Evolutionary conservation across 1,140 invertebrate species (phyloP).

Genomic region (Drosophila insularis): DNA sequence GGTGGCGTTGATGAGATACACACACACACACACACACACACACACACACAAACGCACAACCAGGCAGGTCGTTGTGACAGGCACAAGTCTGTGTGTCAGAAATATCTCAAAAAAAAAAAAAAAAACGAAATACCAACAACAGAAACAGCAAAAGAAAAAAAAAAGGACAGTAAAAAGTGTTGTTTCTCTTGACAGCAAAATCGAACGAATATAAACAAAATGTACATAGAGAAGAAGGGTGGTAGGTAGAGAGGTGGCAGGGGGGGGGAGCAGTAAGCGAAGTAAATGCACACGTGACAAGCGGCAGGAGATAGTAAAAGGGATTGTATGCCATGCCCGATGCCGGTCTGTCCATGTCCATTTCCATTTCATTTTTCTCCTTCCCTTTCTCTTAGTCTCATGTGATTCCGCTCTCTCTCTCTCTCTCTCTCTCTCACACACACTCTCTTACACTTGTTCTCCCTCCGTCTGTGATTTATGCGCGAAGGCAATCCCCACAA

Average conservation of each 20-base stretch:
- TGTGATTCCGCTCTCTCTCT: background rate
- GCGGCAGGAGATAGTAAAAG: slow-evolving; percentile 54
- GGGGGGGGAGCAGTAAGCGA: background rate
- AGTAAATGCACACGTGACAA: slow-evolving; percentile 46
- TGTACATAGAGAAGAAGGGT: background rate
- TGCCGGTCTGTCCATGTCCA: slow-evolving; percentile 15
- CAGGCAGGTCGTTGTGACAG: slow-evolving; percentile 55
- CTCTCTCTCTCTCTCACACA: background rate
- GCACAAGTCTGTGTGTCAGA: slow-evolving; percentile 70
- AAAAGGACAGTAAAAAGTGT: slow-evolving; percentile 8
- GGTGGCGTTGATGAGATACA: slow-evolving; percentile 40
- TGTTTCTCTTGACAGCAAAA: slow-evolving; percentile 71
- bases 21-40: slow-evolving; percentile 20
- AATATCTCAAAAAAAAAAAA: slow-evolving; percentile 51
- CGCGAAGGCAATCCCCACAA: slow-evolving; percentile 24
- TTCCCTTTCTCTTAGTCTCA: background rate
- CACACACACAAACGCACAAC: slow-evolving; percentile 8
- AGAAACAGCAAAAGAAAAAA: background rate
- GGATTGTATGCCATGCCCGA: slow-evolving; percentile 27
- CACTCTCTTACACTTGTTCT: background rate
- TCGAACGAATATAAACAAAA: slow-evolving; percentile 77
- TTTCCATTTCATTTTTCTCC: slow-evolving; percentile 5
- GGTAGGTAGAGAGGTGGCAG: slow-evolving; percentile 7
- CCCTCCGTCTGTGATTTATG: slow-evolving; percentile 26
- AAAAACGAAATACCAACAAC: background rate